Evolutionary conservation across 2,888 invertebrate species (phyloP).

Genomic region (Morpho deidamia): DNA sequence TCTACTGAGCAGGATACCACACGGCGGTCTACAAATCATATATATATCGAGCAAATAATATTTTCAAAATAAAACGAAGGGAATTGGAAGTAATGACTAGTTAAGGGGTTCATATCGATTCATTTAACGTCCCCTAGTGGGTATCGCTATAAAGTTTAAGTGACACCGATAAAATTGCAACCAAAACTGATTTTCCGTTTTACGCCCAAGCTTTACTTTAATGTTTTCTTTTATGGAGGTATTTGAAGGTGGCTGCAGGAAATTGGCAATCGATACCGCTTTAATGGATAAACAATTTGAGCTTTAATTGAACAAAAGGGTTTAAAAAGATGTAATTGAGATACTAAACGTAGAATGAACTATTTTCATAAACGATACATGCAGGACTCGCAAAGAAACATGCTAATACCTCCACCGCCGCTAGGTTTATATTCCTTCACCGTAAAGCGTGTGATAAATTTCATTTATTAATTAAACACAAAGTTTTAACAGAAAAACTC

Average conservation of each 20-base stretch:
- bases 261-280: not conserved
- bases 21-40: no score
- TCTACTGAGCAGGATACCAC: no score
- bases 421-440: no score
- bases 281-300: no score
- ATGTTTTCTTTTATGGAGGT: not conserved
- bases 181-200: conserved; percentile 3
- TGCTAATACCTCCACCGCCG: no score
- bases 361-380: no score
- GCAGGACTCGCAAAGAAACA: no score
- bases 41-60: no score
- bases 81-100: not conserved
- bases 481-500: no score
- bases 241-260: not conserved
- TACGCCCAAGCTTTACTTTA: not conserved
- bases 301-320: not conserved
- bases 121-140: not conserved
- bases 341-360: no score
- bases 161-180: conserved; percentile 1
- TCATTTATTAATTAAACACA: no score
- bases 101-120: not conserved
- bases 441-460: no score
- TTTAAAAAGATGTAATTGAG: not conserved
- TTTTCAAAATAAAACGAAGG: not conserved
- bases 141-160: conserved; percentile 1